phyloP scores from a whole-genome alignment of 2,797 vertebrate species.

The Pelochelys cantorii region DNA sequence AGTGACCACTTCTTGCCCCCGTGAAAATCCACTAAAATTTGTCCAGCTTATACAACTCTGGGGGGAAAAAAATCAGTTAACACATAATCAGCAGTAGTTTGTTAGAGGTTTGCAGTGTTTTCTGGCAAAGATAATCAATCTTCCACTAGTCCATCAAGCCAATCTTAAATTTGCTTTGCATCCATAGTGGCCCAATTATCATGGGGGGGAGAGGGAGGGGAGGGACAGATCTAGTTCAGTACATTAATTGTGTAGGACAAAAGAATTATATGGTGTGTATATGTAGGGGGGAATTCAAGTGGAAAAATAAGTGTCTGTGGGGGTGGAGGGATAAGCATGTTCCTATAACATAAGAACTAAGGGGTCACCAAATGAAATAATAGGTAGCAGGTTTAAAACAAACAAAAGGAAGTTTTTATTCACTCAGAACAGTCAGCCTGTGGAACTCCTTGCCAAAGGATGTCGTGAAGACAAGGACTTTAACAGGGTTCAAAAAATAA shows the following conservation, averaged over 20 bases:
- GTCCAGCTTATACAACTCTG: not conserved
- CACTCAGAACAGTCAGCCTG: no score
- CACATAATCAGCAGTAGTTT: not conserved
- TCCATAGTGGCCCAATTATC: accelerated
- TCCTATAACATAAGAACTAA: no score
- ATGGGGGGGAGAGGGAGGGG: not conserved
- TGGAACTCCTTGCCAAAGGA: no score
- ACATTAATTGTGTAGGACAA: not conserved
- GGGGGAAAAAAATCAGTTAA: not conserved
- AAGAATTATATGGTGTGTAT: not conserved
- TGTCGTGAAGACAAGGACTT: no score
- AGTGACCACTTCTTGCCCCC: not conserved
- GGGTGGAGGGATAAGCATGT: not conserved
- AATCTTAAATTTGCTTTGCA: not conserved
- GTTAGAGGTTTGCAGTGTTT: not conserved
- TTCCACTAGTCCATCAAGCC: not conserved
- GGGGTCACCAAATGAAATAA: no score
- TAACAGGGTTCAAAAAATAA: no score
- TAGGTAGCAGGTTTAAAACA: no score
- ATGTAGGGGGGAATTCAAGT: not conserved
- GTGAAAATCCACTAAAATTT: not conserved
- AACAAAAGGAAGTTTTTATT: no score
- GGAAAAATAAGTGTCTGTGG: not conserved
- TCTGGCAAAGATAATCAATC: not conserved
- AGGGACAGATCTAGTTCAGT: not conserved